Evolutionary conservation across 2,888 invertebrate genomes (phyloP), one percentile per base, ranked within the genome.

Genomic region (Cephus pulcher): DNA sequence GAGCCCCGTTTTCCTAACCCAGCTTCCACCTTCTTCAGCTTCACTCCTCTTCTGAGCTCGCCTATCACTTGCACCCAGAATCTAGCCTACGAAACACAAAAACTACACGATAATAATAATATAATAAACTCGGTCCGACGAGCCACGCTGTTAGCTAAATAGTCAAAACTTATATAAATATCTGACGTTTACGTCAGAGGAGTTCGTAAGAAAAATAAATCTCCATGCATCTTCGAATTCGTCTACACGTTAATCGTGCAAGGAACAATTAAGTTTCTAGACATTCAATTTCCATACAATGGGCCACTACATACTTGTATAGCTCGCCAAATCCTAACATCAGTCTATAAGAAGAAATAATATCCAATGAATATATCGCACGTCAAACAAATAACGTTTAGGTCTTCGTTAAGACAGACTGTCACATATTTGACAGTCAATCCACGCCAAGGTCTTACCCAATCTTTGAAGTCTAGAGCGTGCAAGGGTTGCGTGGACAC

Each of bases 61-160:
- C 96, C 95, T 91, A 98, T 98, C 73, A 98, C 98, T 94, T 98
- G 98, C 91, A 97, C 96, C 98, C 98, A 98, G 92, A 98, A 96
- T 89, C 97, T 95, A 84, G 98, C 98, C 98, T 97, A 93, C 69
- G 15, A n/a, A 74, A 77, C n/a, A 69, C 68, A 56, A 23, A 56
- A 23, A 2, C 23, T 56, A 9, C 23, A 56, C 15, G 23, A 56
- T 56, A 56, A 56, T 56, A 56, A 56, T 56, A 23, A 23, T 23
- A 15, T 15, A 40, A 40, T 6, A 15, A 1, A 30, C 15, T 1
- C 6, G 15, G 30, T 15, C 6, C 1, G 1, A 40, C 0, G 1
- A 40, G 1, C 15, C 15, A 1, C 12, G 15, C 40, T 6, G 15
- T 40, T 56, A 56, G 23, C 15, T 56, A 23, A 56, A 56, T 9